A percentile compares a stretch with the other conserved stretches of the same genome.
Evolutionary conservation across 2,888 invertebrate species (phyloP).

Genomic region (Apamea monoglypha): DNA sequence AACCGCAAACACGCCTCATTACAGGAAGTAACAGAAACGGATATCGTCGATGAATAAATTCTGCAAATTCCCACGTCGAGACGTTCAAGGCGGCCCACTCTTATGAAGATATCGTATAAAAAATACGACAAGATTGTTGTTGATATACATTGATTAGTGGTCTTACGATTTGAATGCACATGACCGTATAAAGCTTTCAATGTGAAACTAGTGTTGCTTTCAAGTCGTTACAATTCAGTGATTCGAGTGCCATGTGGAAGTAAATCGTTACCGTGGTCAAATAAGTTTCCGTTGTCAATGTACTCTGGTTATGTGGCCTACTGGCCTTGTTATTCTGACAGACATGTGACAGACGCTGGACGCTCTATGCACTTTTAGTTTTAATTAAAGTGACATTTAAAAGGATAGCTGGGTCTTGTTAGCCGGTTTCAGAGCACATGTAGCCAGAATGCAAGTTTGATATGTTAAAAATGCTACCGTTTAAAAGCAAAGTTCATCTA

Average conservation of each 20-base stretch:
- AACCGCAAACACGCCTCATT: conserved; percentile 16
- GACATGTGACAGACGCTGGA: conserved; percentile 49
- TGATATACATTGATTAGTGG: conserved; percentile 28
- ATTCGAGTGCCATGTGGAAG: conserved; percentile 64
- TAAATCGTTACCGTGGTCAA: conserved; percentile 65
- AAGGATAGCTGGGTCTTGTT: conserved; percentile 35
- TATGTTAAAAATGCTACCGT: conserved; percentile 31
- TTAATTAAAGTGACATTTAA: conserved; percentile 60
- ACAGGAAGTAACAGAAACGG: conserved; percentile 45
- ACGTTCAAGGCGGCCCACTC: conserved; percentile 25
- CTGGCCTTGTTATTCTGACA: conserved; percentile 67
- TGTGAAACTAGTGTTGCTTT: conserved; percentile 31
- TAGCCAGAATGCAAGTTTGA: neutral
- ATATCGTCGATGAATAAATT: conserved; percentile 26
- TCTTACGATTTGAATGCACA: conserved; percentile 14
- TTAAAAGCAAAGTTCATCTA: conserved; percentile 18
- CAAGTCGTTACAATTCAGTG: conserved; percentile 26
- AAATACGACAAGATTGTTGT: conserved; percentile 8
- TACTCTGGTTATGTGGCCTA: conserved; percentile 62
- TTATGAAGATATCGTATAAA: conserved; percentile 28
- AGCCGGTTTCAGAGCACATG: conserved; percentile 12
- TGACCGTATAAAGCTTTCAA: conserved; percentile 20
- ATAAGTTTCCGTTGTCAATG: conserved; percentile 64
- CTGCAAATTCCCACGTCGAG: conserved; percentile 33
- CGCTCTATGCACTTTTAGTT: conserved; percentile 45